phyloP scores from a whole-genome alignment of 2,113 vertebrate genomes.

The Ophiodon elongatus region DNA sequence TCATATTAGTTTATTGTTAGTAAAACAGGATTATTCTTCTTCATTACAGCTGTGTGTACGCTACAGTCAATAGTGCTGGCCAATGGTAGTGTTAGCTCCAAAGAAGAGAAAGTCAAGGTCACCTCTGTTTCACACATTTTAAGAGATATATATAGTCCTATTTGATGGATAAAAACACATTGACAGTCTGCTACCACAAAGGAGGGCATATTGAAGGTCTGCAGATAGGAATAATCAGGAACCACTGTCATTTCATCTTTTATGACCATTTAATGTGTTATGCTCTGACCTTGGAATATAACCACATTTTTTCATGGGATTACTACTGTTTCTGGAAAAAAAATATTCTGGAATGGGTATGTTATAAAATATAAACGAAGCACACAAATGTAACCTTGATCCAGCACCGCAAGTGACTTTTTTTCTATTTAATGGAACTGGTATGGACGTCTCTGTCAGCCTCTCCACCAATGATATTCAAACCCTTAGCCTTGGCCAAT shows the following conservation, averaged over 20 bases:
- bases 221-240: constrained; percentile 63
- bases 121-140: constrained; percentile 11
- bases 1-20: constrained; percentile 57
- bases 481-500: neutral
- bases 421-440: neutral
- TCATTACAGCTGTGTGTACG: constrained; percentile 61
- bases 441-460: neutral
- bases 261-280: constrained; percentile 38
- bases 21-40: constrained; percentile 62
- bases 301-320: neutral
- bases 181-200: constrained; percentile 43
- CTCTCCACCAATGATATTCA: neutral
- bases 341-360: neutral
- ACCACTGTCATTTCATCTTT: constrained; percentile 54
- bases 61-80: constrained; percentile 43
- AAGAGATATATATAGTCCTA: constrained; percentile 27
- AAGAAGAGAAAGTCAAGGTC: constrained; percentile 34
- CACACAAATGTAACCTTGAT: constrained; percentile 19
- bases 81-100: constrained; percentile 10
- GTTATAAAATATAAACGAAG: constrained; percentile 1
- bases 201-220: constrained; percentile 38
- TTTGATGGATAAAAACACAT: constrained; percentile 42
- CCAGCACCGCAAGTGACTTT: neutral
- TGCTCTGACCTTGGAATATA: constrained; percentile 57
- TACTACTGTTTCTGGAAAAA: neutral